These are phyloP conservation scores for Drosophila lini DNA, from an alignment of 1,140 invertebrate genomes.

Conservation along the genomic window DNA sequence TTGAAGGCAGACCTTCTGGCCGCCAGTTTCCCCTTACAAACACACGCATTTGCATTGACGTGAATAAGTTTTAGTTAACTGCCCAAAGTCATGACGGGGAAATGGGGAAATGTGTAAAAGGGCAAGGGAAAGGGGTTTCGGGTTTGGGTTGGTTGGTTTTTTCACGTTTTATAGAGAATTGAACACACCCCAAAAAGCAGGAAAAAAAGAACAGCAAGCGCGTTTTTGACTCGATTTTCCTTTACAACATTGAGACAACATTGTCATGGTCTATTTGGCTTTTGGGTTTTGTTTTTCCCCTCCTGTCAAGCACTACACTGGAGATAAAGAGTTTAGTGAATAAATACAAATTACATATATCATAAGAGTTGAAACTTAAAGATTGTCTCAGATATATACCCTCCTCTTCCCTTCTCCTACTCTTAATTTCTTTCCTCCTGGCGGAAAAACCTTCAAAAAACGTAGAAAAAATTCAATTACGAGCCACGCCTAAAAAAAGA, in stretches of 20 bases:
- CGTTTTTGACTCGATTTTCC: conserved; percentile 36
- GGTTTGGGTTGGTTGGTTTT: conserved; percentile 13
- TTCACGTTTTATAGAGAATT: conserved; percentile 30
- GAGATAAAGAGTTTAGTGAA: not conserved
- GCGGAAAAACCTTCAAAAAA: conserved; percentile 7
- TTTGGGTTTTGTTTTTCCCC: conserved; percentile 59
- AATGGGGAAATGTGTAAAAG: conserved; percentile 3
- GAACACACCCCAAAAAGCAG: conserved; percentile 39
- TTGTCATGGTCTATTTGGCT: conserved; percentile 78
- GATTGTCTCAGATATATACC: conserved; percentile 1
- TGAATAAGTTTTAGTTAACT: conserved; percentile 65
- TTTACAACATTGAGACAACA: conserved; percentile 52
- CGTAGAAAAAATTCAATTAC: conserved; percentile 54
- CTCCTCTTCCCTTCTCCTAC: not conserved
- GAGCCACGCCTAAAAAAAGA: conserved; percentile 18
- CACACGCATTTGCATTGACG: conserved; percentile 50
- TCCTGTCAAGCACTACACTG: conserved; percentile 5
- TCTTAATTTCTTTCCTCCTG: not conserved
- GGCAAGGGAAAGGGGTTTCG: conserved; percentile 7
- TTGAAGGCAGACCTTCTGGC: conserved; percentile 28
- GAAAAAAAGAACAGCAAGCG: conserved; percentile 17
- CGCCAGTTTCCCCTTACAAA: not conserved
- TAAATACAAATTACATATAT: no score
- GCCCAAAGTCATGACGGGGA: conserved; percentile 26
- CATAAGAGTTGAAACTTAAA: not conserved